Evolutionary conservation across 2,113 vertebrate species (phyloP).

Genomic region (Saccopteryx leptura): DNA sequence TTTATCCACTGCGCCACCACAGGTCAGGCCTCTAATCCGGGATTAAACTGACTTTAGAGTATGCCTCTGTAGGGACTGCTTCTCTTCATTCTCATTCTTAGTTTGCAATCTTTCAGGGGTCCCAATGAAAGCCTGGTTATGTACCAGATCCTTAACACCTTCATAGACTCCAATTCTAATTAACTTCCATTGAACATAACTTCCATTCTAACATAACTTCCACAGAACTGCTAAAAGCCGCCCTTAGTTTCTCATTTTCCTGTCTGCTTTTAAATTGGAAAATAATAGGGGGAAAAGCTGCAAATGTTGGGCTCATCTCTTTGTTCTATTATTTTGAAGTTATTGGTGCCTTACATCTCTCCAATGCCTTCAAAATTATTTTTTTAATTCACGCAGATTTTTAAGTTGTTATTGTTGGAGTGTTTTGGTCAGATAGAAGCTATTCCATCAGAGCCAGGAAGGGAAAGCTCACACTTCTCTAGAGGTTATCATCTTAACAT

Average conservation of each 20-base stretch:
- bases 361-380: neutral
- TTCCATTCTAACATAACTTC: neutral
- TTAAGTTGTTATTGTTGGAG: neutral
- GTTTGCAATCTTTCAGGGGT: neutral
- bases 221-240: neutral
- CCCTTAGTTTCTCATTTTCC: slow-evolving; percentile 11
- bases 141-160: neutral
- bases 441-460: neutral
- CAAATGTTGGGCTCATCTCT: neutral
- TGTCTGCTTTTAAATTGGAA: neutral
- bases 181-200: neutral
- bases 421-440: neutral
- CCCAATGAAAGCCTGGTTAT: neutral
- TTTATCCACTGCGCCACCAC: no score
- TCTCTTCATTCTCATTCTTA: neutral
- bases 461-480: neutral
- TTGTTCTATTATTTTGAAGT: slow-evolving; percentile 11
- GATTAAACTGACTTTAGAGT: neutral
- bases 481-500: neutral
- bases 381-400: neutral
- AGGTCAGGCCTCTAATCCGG: no score
- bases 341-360: neutral
- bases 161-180: neutral
- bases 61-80: neutral
- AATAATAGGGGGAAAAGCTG: neutral